A percentile compares a stretch with the other conserved stretches of the same genome.
phyloP scores from a whole-genome alignment of 2,797 vertebrate genomes.

The Argya squamiceps region DNA sequence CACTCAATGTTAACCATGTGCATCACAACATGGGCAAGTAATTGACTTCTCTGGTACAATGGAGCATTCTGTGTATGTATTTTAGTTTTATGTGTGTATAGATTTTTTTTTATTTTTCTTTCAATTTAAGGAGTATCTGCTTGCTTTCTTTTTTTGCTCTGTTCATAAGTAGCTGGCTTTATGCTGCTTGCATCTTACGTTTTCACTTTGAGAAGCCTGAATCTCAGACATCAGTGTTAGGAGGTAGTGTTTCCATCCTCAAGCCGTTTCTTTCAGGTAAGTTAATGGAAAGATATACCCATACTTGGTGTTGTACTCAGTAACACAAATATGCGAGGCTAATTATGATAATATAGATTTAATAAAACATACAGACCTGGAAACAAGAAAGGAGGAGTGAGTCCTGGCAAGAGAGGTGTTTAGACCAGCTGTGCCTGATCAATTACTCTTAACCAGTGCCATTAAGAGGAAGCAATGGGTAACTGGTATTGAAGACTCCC shows the following conservation, averaged over 20 bases:
- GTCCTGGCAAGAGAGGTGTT: background rate
- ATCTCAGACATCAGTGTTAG: background rate
- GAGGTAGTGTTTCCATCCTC: background rate
- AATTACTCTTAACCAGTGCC: background rate
- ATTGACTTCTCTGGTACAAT: background rate
- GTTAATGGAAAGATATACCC: background rate
- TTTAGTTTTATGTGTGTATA: background rate
- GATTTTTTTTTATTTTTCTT: background rate
- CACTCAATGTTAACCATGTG: background rate
- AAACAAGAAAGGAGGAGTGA: background rate
- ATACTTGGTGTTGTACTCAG: background rate
- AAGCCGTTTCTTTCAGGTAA: conserved; percentile 31
- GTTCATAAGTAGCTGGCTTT: conserved; percentile 58
- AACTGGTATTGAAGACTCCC: background rate
- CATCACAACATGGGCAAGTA: background rate
- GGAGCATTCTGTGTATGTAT: background rate
- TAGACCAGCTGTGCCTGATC: background rate
- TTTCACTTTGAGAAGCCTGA: conserved; percentile 18
- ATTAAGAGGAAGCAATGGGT: background rate
- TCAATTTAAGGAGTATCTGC: conserved; percentile 31
- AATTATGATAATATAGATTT: background rate
- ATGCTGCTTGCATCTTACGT: background rate
- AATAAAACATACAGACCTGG: background rate
- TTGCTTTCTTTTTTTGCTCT: background rate
- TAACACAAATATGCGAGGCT: background rate